Evolutionary conservation across 2,113 vertebrate genomes (phyloP).

Genomic region (Hypanus sabinus): DNA sequence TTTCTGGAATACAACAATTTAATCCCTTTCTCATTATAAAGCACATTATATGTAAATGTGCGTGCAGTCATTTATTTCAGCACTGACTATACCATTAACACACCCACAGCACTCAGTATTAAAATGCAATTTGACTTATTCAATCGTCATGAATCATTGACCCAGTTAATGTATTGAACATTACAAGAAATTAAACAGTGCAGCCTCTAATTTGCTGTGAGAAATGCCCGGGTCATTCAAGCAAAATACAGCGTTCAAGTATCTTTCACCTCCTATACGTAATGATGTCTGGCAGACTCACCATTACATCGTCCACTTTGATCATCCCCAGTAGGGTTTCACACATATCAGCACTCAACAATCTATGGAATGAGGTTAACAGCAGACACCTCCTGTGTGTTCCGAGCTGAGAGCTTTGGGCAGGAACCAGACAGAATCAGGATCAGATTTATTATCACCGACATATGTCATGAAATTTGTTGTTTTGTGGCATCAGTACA

Average conservation of each 20-base stretch:
- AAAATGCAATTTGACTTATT: background rate
- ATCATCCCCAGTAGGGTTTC: too few relatives aligned
- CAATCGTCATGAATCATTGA: slow-evolving; percentile 4
- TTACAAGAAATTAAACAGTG: background rate
- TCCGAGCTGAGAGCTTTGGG: background rate
- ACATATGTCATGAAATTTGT: too few relatives aligned
- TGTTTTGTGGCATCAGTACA: too few relatives aligned
- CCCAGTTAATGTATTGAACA: background rate
- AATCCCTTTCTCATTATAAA: background rate
- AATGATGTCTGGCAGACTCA: background rate
- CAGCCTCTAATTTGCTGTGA: background rate
- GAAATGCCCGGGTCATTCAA: background rate
- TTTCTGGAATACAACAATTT: background rate
- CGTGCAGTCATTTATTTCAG: background rate
- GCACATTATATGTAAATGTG: background rate
- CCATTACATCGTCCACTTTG: too few relatives aligned
- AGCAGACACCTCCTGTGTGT: background rate
- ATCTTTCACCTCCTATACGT: background rate
- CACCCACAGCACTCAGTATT: background rate
- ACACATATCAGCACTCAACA: background rate
- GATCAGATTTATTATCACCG: too few relatives aligned
- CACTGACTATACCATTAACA: background rate
- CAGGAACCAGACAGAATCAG: background rate
- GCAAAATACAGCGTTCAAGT: background rate
- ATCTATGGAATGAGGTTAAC: too few relatives aligned